Base-by-base conservation (phyloP, 2,113 vertebrate species). In the Rhombomys opimus region DNA sequence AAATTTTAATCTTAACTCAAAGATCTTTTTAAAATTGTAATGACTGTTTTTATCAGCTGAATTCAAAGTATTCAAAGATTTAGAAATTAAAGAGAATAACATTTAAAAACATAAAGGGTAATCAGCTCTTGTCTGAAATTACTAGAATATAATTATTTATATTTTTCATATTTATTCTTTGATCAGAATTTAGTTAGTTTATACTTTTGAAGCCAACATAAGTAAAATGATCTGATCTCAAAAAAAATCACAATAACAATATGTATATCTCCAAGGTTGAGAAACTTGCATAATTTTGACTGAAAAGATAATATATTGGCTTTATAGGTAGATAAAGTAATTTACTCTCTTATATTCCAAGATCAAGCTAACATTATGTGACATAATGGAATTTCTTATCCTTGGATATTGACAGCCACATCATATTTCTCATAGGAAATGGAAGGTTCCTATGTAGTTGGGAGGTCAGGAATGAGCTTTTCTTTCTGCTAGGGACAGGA, bases 1-100 rank as follows among this genome's bases (percentile, higher is more conserved):
- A 82, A 73, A 52, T 90, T 96, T 84, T 72, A 80, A 96, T 61
- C 65, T 73, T 38, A 88, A 84, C 27, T 93, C 32, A 94, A 35
- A n/a, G 13, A 52, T 5, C 15, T 88, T 46, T 10, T 35, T 32
- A 86, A 61, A 76, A 94, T 88, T 76, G 2, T 85, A 63, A 80
- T 63, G n/a, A 70, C 17, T 89, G 78, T 70, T 63, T 92, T 88
- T 87, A 59, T 81, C 22, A 96, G 59, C 2, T 41, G 5, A 77
- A 50, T 41, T 68, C 7, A 22, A 78, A 10, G 46, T 75, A 78
- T 78, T 73, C 6, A 63, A 82, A 94, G 5, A 78, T 11, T 77
- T 89, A 87, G 54, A 5, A 94, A 84, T 57, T 77, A 22, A 95
- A 87, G 2, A 87, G 38, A 54, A 81, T 13, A 59, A 12, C 25